phyloP scores from a whole-genome alignment of 2,797 vertebrate species.

The Cyclura pinguis region DNA sequence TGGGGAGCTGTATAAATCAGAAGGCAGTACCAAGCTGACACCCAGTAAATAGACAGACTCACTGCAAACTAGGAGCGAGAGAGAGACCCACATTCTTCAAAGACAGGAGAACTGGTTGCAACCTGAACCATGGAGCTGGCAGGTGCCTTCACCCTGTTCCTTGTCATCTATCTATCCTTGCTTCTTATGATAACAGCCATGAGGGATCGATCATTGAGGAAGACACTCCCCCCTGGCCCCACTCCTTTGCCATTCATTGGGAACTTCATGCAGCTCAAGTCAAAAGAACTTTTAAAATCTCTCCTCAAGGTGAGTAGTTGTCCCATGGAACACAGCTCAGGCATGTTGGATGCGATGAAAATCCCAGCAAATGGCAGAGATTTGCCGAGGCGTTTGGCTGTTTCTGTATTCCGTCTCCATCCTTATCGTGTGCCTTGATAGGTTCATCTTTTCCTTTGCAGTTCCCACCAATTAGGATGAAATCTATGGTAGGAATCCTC shows the following conservation, averaged over 20 bases:
- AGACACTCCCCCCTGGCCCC: conserved; percentile 22
- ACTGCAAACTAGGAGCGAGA: too few relatives aligned
- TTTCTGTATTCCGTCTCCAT: too few relatives aligned
- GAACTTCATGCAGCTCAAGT: conserved; percentile 28
- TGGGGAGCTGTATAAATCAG: background rate
- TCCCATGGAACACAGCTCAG: background rate
- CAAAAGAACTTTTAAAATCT: conserved; percentile 26
- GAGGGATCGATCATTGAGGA: background rate
- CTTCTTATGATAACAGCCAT: background rate
- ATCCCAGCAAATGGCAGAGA: background rate
- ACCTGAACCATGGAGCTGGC: too few relatives aligned
- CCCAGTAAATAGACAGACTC: background rate
- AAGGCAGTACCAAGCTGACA: background rate
- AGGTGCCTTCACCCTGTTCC: too few relatives aligned
- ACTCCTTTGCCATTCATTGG: conserved; percentile 34
- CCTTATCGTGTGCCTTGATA: background rate
- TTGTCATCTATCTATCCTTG: background rate
- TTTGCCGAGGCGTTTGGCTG: background rate
- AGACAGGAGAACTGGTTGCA: background rate
- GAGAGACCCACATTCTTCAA: too few relatives aligned
- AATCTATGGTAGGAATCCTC: too few relatives aligned
- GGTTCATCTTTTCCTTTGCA: too few relatives aligned
- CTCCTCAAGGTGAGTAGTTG: conserved; percentile 47
- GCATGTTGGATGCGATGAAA: too few relatives aligned
- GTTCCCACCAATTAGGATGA: too few relatives aligned